Evolutionary conservation across 2,888 invertebrate genomes (phyloP), one percentile per base, ranked within the genome.

Genomic region (Volucella inanis): DNA sequence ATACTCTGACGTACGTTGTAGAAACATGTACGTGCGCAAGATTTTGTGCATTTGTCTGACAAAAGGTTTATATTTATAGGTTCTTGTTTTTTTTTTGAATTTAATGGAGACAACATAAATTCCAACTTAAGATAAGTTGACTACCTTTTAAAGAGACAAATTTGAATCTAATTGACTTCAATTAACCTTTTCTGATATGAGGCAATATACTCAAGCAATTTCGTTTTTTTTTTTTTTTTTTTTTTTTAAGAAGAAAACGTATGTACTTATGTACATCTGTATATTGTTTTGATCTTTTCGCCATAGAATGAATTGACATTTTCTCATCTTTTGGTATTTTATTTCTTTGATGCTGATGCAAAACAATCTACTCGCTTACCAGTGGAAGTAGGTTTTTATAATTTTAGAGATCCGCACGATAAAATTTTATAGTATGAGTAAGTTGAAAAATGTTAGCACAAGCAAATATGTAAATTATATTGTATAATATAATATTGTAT

Each of bases 151-250:
- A 64, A 49, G 68, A 41, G 38, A 43, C 14, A 31, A 50, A 47
- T 61, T 43, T 45, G 15, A 10, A 39, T 31, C 38, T 12, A 72
- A 62, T 72, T 72, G 72, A 62, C 72, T 72, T 62, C 62, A 62
- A 72, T 72, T 72, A 72, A 45, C 14, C 39, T 52, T 52, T 62
- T 9, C 41, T 52, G 52, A 62, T 62, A 41, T 71, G 61, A 72
- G 12, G 52, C 22, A 52, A 43, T 14, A 54, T 11, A 45, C 49
- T 15, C 12, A 38, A 18, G 45, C 18, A 59, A 49, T n/a, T 31
- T 6, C 2, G 3, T 22, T 22, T 3, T 1, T 3, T 22, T 22
- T 22, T 22, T 22, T 22, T 22, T 3, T 1, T 3, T 22, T 22
- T 22, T 22, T 22, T 22, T 22, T 22, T 22, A 22, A 64, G 15